Evolutionary conservation across 2,797 vertebrate species (phyloP).

Genomic region (Falco novaeseelandiae): DNA sequence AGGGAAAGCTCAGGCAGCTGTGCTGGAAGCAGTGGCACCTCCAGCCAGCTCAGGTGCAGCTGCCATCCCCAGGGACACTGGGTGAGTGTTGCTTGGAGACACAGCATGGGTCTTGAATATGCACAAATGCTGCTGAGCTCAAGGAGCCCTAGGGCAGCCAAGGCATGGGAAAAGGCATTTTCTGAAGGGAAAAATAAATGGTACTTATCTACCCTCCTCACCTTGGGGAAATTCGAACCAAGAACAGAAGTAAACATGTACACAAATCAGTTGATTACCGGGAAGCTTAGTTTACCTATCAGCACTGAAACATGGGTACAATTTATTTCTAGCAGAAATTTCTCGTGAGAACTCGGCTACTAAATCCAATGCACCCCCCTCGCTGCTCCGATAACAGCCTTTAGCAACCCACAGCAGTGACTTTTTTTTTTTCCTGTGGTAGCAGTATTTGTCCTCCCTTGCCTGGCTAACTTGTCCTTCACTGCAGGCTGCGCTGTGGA

Average conservation of each 20-base stretch:
- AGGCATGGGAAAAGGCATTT: neutral
- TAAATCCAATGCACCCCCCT: neutral
- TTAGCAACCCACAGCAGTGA: neutral
- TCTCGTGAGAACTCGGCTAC: neutral
- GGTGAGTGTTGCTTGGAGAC: neutral
- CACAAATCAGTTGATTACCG: neutral
- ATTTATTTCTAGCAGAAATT: neutral
- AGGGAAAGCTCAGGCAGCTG: neutral
- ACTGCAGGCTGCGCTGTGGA: accelerated
- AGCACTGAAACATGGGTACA: neutral
- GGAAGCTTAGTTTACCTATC: neutral
- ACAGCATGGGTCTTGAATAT: accelerated
- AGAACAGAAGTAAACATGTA: neutral
- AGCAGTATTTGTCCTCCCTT: neutral
- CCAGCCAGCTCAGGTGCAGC: neutral
- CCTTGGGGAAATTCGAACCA: neutral
- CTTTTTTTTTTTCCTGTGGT: neutral
- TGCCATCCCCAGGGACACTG: neutral
- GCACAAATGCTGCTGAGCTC: neutral
- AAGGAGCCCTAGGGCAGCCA: neutral
- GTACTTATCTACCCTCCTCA: neutral
- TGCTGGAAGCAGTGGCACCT: neutral
- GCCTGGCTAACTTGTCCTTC: neutral
- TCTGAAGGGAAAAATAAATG: neutral
- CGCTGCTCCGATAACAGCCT: neutral